Evolutionary conservation across 2,888 invertebrate species (phyloP).

Genomic region (Tineola bisselliella): DNA sequence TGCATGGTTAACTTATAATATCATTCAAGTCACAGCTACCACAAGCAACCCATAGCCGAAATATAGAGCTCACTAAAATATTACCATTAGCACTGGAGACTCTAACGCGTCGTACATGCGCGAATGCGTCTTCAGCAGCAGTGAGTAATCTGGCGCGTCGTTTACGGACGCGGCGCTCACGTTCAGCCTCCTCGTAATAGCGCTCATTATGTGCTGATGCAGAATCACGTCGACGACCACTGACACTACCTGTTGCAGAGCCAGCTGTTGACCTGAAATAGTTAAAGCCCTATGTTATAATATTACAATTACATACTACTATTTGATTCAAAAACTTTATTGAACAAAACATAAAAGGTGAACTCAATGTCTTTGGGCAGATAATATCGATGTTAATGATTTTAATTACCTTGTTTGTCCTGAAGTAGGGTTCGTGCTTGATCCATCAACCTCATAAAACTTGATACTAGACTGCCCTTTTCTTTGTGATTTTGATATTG

Average conservation of each 20-base stretch:
- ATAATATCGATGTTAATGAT: no score
- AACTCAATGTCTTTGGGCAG: no score
- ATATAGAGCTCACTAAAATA: background rate
- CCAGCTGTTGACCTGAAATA: constrained; percentile 35
- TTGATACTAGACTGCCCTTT: constrained; percentile 87
- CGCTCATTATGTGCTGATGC: constrained; percentile 95
- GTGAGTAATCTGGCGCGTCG: constrained; percentile 88
- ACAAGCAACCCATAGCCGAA: no score
- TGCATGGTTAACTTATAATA: constrained; percentile 17
- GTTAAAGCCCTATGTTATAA: no score
- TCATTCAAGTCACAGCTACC: background rate
- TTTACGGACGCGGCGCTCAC: constrained; percentile 91
- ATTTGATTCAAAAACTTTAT: no score
- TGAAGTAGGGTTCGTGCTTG: constrained; percentile 73
- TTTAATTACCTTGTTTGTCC: constrained; percentile 70
- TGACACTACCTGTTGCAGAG: constrained; percentile 64
- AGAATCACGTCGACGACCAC: constrained; percentile 84
- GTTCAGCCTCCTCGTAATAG: constrained; percentile 98
- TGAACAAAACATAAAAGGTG: no score
- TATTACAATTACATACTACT: no score
- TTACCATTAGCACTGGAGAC: constrained; percentile 42
- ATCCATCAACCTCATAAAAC: constrained; percentile 96
- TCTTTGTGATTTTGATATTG: constrained; percentile 84
- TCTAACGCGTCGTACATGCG: constrained; percentile 88
- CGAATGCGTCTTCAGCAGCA: constrained; percentile 97